These are phyloP conservation scores for Physella acuta DNA, from an alignment of 1,140 invertebrate genomes.

Conservation along the genomic window DNA sequence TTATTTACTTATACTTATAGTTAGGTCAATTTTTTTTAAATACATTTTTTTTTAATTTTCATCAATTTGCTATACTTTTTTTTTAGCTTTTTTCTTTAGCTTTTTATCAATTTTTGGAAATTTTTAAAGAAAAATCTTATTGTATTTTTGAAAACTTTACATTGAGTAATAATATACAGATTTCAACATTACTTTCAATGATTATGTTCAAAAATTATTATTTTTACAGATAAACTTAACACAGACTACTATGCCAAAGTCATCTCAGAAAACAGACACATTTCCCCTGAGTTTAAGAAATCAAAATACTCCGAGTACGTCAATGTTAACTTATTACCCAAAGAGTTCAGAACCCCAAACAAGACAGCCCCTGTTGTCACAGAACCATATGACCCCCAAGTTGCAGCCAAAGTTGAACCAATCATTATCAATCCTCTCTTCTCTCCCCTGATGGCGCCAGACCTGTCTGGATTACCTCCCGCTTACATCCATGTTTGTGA, in stretches of 20 bases:
- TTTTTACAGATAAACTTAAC: background rate
- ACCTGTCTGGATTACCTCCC: conserved; percentile 25
- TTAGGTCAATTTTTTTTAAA: background rate
- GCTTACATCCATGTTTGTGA: conserved; percentile 30
- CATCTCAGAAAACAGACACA: conserved; percentile 8
- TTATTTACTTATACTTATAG: background rate
- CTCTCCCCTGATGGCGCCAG: conserved; percentile 14
- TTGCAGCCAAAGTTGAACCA: conserved; percentile 2
- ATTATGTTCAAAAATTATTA: background rate
- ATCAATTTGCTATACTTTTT: background rate
- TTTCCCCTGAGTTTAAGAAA: background rate
- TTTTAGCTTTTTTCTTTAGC: background rate
- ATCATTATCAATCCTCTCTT: conserved; percentile 10
- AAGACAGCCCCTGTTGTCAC: no score
- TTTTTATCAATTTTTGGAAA: background rate
- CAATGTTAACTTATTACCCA: background rate
- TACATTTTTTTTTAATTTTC: background rate
- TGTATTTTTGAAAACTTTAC: background rate
- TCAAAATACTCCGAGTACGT: background rate
- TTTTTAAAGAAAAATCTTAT: background rate
- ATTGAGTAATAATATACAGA: background rate
- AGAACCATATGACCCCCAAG: background rate
- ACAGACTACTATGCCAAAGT: background rate
- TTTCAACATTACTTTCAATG: background rate
- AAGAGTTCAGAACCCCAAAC: background rate